Conservation (phyloP, 92 coral and sea anemone genomes). For the Muricea muricata region DNA sequence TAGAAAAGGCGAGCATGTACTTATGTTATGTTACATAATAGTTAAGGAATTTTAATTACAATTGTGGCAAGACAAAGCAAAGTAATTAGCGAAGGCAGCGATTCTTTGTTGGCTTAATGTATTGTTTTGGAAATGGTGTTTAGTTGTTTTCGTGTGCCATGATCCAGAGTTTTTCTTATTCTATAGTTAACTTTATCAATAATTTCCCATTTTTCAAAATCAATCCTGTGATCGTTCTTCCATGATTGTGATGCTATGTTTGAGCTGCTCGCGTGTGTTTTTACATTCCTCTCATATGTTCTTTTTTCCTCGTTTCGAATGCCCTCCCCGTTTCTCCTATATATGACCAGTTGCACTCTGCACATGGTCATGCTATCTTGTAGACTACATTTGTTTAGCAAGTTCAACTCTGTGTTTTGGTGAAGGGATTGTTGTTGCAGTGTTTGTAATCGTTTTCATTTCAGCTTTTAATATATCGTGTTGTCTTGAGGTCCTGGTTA, state of each 20-base stretch:
- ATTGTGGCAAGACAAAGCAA: too few species aligned
- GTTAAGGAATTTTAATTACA: too few species aligned
- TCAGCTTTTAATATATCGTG: not conserved
- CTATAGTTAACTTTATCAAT: constrained; percentile 45
- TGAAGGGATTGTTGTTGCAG: not conserved
- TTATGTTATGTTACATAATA: too few species aligned
- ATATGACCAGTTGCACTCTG: not conserved
- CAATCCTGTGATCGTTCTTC: constrained; percentile 37
- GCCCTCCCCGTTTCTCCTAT: constrained; percentile 1
- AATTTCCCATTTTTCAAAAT: constrained; percentile 33
- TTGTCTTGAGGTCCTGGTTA: constrained; percentile 3
- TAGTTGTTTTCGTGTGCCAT: constrained; percentile 40
- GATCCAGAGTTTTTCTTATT: constrained; percentile 41
- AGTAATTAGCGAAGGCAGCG: not conserved
- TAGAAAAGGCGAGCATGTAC: too few species aligned
- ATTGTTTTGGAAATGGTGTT: not conserved
- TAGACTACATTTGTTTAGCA: not conserved
- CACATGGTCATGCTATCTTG: not conserved
- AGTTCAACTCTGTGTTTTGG: constrained; percentile 2
- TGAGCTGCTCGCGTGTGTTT: not conserved
- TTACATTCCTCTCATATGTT: not conserved
- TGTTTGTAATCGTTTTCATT: not conserved
- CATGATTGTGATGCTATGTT: constrained; percentile 33
- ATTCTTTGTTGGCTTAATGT: not conserved
- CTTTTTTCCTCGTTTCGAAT: not conserved